Conservation (phyloP, 92 coral and sea anemone species). For the Zoanthus solanderi region DNA sequence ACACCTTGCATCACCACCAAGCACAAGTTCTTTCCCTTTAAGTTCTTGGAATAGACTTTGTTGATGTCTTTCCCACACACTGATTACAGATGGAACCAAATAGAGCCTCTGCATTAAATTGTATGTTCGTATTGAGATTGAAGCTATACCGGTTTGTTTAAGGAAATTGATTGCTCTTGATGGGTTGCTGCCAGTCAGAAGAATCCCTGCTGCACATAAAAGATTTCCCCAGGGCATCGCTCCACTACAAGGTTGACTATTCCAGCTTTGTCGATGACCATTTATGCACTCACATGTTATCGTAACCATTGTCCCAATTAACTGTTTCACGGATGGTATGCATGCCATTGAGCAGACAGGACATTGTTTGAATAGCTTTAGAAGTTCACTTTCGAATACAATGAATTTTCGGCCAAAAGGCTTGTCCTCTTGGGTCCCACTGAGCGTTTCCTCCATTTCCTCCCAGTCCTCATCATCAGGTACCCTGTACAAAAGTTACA, state of each 20-base stretch:
- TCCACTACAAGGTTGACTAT: slow-evolving; percentile 13
- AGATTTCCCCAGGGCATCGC: slow-evolving; percentile 24
- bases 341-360: neutral
- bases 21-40: slow-evolving; percentile 23
- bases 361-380: neutral
- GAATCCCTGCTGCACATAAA: slow-evolving; percentile 17
- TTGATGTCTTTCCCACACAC: neutral
- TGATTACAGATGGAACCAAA: slow-evolving; percentile 4
- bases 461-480: slow-evolving; percentile 9
- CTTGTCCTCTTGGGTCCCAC: neutral
- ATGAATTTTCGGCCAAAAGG: slow-evolving; percentile 16
- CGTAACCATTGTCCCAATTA: slow-evolving; percentile 7
- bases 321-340: neutral
- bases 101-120: slow-evolving; percentile 12
- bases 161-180: slow-evolving; percentile 1
- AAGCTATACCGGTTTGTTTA: neutral
- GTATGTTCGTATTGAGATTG: neutral
- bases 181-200: slow-evolving; percentile 25
- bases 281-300: neutral
- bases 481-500: neutral
- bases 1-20: slow-evolving; percentile 27
- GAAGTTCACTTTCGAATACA: slow-evolving; percentile 26
- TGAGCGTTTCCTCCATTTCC: neutral
- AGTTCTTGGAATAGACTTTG: slow-evolving; percentile 7
- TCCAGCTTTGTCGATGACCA: slow-evolving; percentile 4